Evolutionary conservation across 2,888 invertebrate species (phyloP).

Genomic region (Selenia dentaria): DNA sequence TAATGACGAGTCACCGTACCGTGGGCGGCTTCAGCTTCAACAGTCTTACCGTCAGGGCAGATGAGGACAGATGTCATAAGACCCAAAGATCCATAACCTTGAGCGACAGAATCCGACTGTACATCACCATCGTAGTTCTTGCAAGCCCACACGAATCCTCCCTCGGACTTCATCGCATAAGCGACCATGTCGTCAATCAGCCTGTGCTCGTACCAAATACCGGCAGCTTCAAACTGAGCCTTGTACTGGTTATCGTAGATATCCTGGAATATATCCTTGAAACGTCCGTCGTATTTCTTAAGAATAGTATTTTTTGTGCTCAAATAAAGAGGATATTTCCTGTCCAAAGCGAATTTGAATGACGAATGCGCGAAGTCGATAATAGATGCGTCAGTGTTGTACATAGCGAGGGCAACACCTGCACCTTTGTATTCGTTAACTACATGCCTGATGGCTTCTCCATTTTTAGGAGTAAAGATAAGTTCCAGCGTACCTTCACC

Average conservation of each 20-base stretch:
- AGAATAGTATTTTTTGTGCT: constrained; percentile 99
- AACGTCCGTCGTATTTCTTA: constrained; percentile 97
- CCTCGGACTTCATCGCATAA: constrained; percentile 98
- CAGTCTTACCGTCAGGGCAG: constrained; percentile 98
- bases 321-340: constrained; percentile 95
- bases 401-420: constrained; percentile 98
- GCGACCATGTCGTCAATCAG: constrained; percentile 99
- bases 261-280: constrained; percentile 98
- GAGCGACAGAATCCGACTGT: constrained; percentile 98
- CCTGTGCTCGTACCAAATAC: constrained; percentile 99
- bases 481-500: constrained; percentile 95
- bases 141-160: constrained; percentile 99
- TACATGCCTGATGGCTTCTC: constrained; percentile 87
- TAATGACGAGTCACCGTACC: constrained; percentile 98
- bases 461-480: constrained; percentile 89
- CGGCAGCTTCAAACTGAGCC: constrained; percentile 91
- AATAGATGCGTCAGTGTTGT: constrained; percentile 98
- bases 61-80: constrained; percentile 99
- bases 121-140: constrained; percentile 99
- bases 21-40: constrained; percentile 99
- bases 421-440: constrained; percentile 94
- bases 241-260: constrained; percentile 96
- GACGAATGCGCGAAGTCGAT: constrained; percentile 97
- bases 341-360: constrained; percentile 94
- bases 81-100: constrained; percentile 97